Percentiles rank a stretch among this genome's conserved stretches.
These are phyloP conservation scores for Canis aureus DNA, from an alignment of 2,113 vertebrate species.

Conservation along the genomic window DNA sequence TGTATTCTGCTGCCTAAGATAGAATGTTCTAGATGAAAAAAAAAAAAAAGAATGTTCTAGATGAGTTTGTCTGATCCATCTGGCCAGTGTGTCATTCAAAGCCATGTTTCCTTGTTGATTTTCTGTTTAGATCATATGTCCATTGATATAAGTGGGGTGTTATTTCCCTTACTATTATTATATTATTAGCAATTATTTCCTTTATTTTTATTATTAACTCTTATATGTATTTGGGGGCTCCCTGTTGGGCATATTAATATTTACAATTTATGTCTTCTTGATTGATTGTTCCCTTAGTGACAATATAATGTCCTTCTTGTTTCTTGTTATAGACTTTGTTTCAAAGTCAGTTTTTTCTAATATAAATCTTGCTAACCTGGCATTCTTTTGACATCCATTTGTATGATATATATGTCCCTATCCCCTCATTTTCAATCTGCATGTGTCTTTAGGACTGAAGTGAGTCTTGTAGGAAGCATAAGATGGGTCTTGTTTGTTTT, in stretches of 20 bases:
- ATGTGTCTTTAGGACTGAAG: neutral
- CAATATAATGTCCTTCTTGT: neutral
- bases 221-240: neutral
- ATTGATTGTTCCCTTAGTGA: neutral
- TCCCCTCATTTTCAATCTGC: neutral
- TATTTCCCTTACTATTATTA: neutral
- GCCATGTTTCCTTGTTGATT: neutral
- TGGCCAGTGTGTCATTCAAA: neutral
- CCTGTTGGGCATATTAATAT: neutral
- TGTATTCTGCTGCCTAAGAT: neutral
- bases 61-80: neutral
- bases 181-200: neutral
- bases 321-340: neutral
- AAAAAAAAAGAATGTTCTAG: neutral
- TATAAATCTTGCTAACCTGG: neutral
- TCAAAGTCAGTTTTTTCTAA: neutral
- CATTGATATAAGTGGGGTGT: neutral
- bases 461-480: neutral
- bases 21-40: neutral
- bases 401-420: neutral
- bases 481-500: neutral
- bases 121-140: neutral
- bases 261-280: neutral
- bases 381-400: neutral
- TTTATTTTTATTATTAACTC: neutral